These are phyloP conservation scores for Vesta saturnalis DNA, from an alignment of 2,888 invertebrate species.

Conservation along the genomic window DNA sequence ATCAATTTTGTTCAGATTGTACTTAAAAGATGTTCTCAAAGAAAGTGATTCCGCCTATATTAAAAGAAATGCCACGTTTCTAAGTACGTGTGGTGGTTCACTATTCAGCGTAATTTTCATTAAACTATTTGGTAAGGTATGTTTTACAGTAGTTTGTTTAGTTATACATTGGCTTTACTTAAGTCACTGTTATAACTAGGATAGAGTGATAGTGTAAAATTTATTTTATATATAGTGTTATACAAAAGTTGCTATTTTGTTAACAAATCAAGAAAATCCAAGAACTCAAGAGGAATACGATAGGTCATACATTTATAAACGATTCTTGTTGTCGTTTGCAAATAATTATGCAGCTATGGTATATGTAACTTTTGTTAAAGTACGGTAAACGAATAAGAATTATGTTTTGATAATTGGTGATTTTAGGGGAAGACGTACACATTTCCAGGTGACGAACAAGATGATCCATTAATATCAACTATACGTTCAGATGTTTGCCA, in stretches of 20 bases:
- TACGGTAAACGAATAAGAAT: constrained; percentile 39
- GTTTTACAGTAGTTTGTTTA: background rate
- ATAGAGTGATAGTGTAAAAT: no score
- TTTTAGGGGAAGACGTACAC: constrained; percentile 62
- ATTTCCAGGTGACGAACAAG: constrained; percentile 60
- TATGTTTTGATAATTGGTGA: background rate
- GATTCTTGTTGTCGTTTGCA: constrained; percentile 56
- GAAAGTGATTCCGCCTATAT: constrained; percentile 25
- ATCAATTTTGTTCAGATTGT: constrained; percentile 48
- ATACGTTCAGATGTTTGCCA: constrained; percentile 61
- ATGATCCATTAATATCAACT: constrained; percentile 43
- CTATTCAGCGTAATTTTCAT: constrained; percentile 49
- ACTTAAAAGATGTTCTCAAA: constrained; percentile 40
- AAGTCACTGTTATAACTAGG: no score
- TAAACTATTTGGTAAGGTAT: constrained; percentile 49
- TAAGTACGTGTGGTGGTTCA: constrained; percentile 46
- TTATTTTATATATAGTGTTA: no score
- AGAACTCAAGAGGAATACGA: constrained; percentile 56
- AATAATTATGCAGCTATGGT: constrained; percentile 57
- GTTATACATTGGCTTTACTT: background rate
- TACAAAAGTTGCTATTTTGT: constrained; percentile 47
- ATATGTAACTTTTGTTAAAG: constrained; percentile 59
- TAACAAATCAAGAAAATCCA: constrained; percentile 59
- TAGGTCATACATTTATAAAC: constrained; percentile 57
- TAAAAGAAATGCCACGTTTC: constrained; percentile 37